phyloP scores from a whole-genome alignment of 2,888 invertebrate genomes.

The Zhuqinia jingwanae region DNA sequence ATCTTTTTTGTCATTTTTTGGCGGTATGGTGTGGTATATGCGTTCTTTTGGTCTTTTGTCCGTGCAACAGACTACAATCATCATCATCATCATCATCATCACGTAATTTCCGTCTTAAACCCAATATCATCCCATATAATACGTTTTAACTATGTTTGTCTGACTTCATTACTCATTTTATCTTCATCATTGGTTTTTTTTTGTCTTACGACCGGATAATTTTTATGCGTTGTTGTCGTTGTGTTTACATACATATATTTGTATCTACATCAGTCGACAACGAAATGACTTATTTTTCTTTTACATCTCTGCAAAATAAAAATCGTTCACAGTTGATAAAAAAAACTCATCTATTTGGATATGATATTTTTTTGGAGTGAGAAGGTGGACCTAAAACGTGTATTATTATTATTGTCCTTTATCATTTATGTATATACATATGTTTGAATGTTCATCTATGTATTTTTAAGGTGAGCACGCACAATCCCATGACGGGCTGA shows the following conservation, averaged over 20 bases:
- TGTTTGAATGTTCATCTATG: too few species aligned
- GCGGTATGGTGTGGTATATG: not conserved
- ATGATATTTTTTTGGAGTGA: too few species aligned
- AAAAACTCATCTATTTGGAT: too few species aligned
- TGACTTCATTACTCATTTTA: constrained; percentile 37
- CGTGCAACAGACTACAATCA: not conserved
- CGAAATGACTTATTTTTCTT: not conserved
- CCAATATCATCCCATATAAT: too few species aligned
- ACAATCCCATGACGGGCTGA: not conserved
- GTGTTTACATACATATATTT: not conserved
- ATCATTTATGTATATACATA: too few species aligned
- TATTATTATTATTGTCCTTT: too few species aligned
- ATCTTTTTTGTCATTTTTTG: constrained; percentile 14
- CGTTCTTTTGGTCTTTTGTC: not conserved
- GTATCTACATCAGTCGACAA: not conserved
- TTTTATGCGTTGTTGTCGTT: constrained; percentile 36
- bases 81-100: not conserved
- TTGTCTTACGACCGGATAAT: constrained; percentile 1
- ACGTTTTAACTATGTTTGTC: constrained; percentile 22
- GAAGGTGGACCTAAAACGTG: too few species aligned
- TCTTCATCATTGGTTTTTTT: constrained; percentile 1
- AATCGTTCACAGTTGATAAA: too few species aligned
- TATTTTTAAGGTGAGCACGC: too few species aligned
- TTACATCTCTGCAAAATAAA: not conserved
- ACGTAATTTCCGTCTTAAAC: constrained; percentile 34